Evolutionary conservation across 2,888 invertebrate species (phyloP), one percentile per base, ranked within the genome.

Genomic region (Synergus japonicus): DNA sequence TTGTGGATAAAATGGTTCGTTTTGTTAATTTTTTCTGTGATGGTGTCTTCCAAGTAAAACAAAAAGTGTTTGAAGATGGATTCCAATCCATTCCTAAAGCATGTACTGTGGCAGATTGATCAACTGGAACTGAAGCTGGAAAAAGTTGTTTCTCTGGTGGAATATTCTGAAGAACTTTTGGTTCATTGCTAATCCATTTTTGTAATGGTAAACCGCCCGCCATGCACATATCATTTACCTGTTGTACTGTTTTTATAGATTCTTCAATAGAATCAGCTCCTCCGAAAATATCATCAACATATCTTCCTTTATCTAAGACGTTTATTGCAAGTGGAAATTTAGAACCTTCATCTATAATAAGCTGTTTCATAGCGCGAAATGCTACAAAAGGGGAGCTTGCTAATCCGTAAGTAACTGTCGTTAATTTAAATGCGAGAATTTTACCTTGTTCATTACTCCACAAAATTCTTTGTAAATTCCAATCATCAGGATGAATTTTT

Each of bases 401-500:
- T 12, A 60, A 12, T 9, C 65, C 66, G 37, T 77, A n/a, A n/a
- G n/a, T n/a, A n/a, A n/a, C n/a, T n/a, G n/a, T n/a, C n/a, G n/a
- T n/a, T n/a, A n/a, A n/a, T 4, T n/a, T 37, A 22, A 43, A 85
- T 4, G 82, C 84, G 18, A 80, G 79, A 7, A 12, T 0, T 1
- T 2, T 0, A 1, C 5, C 2, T n/a, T 12, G 5, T 2, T 69
- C 29, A 44, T 0, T 44, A 9, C 81, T 46, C 89, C 89, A 90
- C 1, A 90, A 37, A n/a, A 90, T 89, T 10, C 85, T 76, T 41
- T 88, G 88, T 46, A 81, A 84, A n/a, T 85, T 80, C 7, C 81
- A 58, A 78, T 90, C 86, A 10, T 81, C 79, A 0, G 79, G 66
- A 9, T 60, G 67, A 8, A 84, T 8, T 5, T 54, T 66, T 37